A percentile compares a stretch with the other conserved stretches of the same genome.
Evolutionary conservation across 2,888 invertebrate genomes (phyloP).

Genomic region (Cheilosia scutellata): DNA sequence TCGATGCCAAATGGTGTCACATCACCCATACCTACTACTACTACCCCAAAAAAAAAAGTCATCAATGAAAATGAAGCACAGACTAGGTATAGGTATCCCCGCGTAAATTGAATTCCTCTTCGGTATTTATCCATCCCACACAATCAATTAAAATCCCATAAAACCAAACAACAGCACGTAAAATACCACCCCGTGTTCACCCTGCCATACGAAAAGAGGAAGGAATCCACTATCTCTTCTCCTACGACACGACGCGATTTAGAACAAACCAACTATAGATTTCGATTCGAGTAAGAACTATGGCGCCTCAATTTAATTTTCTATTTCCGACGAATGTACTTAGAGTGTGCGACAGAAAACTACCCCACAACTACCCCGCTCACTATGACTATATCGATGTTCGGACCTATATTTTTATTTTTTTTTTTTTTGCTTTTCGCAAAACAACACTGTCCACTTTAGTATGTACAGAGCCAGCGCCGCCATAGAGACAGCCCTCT

Average conservation of each 20-base stretch:
- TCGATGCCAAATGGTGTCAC: slow-evolving; percentile 14
- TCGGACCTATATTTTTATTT: neutral
- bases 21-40: slow-evolving; percentile 14
- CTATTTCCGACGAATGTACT: slow-evolving; percentile 66
- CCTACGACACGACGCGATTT: slow-evolving; percentile 36
- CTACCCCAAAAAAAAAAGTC: slow-evolving; percentile 1
- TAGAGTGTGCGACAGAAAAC: slow-evolving; percentile 48
- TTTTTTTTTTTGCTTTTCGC: neutral
- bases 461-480: slow-evolving; percentile 6
- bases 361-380: slow-evolving; percentile 20
- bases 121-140: slow-evolving; percentile 8
- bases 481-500: slow-evolving; percentile 33
- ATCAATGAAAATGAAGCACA: slow-evolving; percentile 36
- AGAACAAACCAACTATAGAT: slow-evolving; percentile 66
- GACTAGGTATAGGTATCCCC: neutral
- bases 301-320: slow-evolving; percentile 75
- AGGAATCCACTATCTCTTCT: neutral
- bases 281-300: slow-evolving; percentile 70
- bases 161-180: slow-evolving; percentile 61
- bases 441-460: neutral
- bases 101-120: slow-evolving; percentile 37
- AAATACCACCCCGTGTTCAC: slow-evolving; percentile 19
- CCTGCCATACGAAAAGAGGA: neutral
- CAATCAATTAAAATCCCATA: slow-evolving; percentile 71
- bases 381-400: neutral